Evolutionary conservation across 53 echinoderm and acorn worm genomes (phyloP), one percentile per base, ranked within the genome.

Genomic region (Stichopus horrens): DNA sequence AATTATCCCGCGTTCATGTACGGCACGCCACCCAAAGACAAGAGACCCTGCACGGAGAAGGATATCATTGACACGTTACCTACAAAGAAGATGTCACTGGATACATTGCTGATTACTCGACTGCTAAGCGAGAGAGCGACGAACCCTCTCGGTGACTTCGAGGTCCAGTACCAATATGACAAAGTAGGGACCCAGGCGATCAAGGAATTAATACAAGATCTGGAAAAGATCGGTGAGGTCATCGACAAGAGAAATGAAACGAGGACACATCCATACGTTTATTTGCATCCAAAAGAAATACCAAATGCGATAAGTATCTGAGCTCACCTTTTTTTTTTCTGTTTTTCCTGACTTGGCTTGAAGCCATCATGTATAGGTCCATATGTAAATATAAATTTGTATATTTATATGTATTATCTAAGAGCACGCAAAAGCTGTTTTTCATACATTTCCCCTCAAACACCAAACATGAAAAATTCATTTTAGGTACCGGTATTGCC

Each of bases 241-340:
- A 91, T 92, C 54, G 92, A 93, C 57, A 71, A 82, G 51, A 75
- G 91, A 23, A 92, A 92, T 75, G 76, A 78, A 11, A 8, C 5
- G 3, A 88, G 91, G 53, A 77, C 68, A 53, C 76, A 58, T 16
- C 81, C 65, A 21, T 94, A 94, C 74, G 11, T 56, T 14, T 93
- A 93, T 68, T 87, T 91, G 0, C 90, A 94, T 55, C 94, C 94
- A 10, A 93, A 53, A 52, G 92, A 91, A 59, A 86, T 94, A 6
- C 94, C 94, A 0, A 94, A 94, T 80, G 93, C 94, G 52, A 94
- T 93, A 21, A 94, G 92, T 23, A 93, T 94, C 66, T 94, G 86
- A 83, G 19, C 16, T 59, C 59, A 59, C 59, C 1, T 59, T 2
- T 59, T 9, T 9, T 9, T 59, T 2, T 4, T 59, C 0, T 59